phyloP scores from a whole-genome alignment of 2,113 vertebrate species.

The Misgurnus mizolepis region DNA sequence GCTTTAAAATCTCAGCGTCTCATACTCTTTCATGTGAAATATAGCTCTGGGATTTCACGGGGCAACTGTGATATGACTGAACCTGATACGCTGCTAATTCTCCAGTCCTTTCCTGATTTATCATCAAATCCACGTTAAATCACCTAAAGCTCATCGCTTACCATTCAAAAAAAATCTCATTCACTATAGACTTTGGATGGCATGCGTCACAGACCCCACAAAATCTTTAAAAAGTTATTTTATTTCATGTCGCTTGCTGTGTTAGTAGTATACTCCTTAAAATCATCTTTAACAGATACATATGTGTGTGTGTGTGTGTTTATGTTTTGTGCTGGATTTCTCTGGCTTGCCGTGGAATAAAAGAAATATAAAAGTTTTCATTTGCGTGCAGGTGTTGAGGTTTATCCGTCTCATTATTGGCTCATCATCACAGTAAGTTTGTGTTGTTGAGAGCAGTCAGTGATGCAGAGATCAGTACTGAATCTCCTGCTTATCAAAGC shows the following conservation, averaged over 20 bases:
- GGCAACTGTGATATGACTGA: constrained; percentile 65
- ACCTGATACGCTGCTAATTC: constrained; percentile 73
- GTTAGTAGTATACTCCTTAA: no score
- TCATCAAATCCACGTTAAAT: constrained; percentile 65
- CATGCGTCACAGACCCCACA: no score
- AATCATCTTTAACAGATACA: no score
- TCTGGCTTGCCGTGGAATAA: no score
- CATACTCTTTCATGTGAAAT: constrained; percentile 88
- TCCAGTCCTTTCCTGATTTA: constrained; percentile 76
- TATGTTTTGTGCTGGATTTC: no score
- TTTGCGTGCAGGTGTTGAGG: no score
- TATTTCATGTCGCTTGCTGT: no score
- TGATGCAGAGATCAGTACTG: constrained; percentile 72
- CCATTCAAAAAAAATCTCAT: constrained; percentile 60
- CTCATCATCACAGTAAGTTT: constrained; percentile 55
- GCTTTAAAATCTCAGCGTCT: constrained; percentile 92
- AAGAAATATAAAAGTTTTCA: no score
- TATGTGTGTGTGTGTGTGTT: no score
- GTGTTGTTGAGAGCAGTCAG: constrained; percentile 64
- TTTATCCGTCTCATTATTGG: constrained; percentile 60
- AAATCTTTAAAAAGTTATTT: no score
- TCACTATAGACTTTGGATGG: no score
- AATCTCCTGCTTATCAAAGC: constrained; percentile 74
- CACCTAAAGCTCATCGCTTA: constrained; percentile 63
- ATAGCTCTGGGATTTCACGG: constrained; percentile 87